Conservation (phyloP, 2,113 vertebrate genomes). For the Triplophysa dalaica region DNA sequence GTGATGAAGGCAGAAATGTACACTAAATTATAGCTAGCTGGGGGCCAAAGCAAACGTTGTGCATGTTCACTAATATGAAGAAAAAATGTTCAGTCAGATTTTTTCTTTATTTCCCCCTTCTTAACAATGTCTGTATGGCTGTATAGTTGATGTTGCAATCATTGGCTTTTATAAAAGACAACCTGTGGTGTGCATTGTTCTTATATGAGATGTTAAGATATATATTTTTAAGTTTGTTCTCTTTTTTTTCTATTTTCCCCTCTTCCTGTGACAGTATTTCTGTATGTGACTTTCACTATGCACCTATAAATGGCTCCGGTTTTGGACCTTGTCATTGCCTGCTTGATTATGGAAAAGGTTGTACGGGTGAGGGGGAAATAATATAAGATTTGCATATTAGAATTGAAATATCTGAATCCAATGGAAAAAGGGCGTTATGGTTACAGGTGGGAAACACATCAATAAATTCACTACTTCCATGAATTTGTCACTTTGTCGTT, state of each 20-base stretch:
- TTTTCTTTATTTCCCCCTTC: slow-evolving; percentile 61
- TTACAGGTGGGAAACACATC: slow-evolving; percentile 87
- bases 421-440: slow-evolving; percentile 70
- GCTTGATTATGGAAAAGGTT: slow-evolving; percentile 75
- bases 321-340: slow-evolving; percentile 86
- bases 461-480: slow-evolving; percentile 98
- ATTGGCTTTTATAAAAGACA: slow-evolving; percentile 82
- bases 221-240: slow-evolving; percentile 71
- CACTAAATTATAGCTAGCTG: slow-evolving; percentile 55
- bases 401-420: slow-evolving; percentile 59
- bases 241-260: slow-evolving; percentile 70
- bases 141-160: slow-evolving; percentile 86
- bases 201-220: slow-evolving; percentile 70
- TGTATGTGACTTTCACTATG: slow-evolving; percentile 89
- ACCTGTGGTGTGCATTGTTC: slow-evolving; percentile 85
- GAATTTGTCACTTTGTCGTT: slow-evolving; percentile 18
- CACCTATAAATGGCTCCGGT: slow-evolving; percentile 84
- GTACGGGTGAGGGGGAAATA: slow-evolving; percentile 57
- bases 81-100: slow-evolving; percentile 50
- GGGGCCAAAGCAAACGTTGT: slow-evolving; percentile 67
- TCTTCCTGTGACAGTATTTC: slow-evolving; percentile 80
- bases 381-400: slow-evolving; percentile 68
- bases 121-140: slow-evolving; percentile 85
- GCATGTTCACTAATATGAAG: slow-evolving; percentile 59
- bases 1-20: background rate